A percentile compares a stretch with the other conserved stretches of the same genome.
Conservation (phyloP, 2,797 vertebrate species). For the Gadopsis marmoratus region DNA sequence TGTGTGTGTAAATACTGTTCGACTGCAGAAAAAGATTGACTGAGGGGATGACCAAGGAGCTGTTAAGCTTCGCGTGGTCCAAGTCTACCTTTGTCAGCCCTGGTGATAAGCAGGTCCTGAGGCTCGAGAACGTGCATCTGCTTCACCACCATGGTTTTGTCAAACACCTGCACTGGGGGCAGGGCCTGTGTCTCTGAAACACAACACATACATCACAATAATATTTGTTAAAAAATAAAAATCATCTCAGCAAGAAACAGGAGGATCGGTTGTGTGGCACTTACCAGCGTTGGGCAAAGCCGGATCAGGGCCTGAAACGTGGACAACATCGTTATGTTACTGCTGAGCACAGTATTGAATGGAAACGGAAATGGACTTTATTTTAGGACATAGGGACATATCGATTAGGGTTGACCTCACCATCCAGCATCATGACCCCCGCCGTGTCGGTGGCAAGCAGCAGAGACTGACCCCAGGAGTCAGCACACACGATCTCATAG, state of each 20-base stretch:
- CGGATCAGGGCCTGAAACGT: conserved; percentile 82
- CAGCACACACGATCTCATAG: conserved; percentile 93
- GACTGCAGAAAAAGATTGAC: neutral
- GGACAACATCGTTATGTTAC: conserved; percentile 55
- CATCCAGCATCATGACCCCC: conserved; percentile 95
- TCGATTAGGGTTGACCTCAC: conserved; percentile 84
- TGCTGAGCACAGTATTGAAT: conserved; percentile 57
- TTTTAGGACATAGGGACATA: conserved; percentile 50
- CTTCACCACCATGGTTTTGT: conserved; percentile 94
- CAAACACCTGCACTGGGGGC: conserved; percentile 91
- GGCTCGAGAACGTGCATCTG: conserved; percentile 96
- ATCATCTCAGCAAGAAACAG: neutral
- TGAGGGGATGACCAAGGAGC: conserved; percentile 15
- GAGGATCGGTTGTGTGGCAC: conserved; percentile 29
- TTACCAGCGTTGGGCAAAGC: conserved; percentile 79
- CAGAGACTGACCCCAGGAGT: conserved; percentile 97
- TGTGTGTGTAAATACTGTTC: conserved; percentile 30
- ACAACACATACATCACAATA: conserved; percentile 12
- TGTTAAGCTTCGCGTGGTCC: neutral
- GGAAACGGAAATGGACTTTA: conserved; percentile 49
- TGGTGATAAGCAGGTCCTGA: conserved; percentile 93
- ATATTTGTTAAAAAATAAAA: neutral
- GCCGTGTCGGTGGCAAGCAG: conserved; percentile 93
- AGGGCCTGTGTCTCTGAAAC: conserved; percentile 86
- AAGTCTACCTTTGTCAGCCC: conserved; percentile 93